phyloP scores from a whole-genome alignment of 2,113 vertebrate species.

The Monarcha castaneiventris region DNA sequence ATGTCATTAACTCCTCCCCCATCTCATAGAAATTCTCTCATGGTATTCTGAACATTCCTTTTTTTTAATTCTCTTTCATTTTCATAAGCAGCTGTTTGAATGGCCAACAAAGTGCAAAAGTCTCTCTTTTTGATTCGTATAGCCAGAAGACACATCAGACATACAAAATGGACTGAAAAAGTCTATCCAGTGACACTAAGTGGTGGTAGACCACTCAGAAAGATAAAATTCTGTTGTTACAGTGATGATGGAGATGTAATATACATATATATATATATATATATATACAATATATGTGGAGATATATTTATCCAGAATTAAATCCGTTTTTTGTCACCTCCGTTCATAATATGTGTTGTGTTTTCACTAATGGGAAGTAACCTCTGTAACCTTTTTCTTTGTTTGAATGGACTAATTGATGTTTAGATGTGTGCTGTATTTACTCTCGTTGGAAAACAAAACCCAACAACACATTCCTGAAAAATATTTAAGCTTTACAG shows the following conservation, averaged over 20 bases:
- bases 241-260: not conserved
- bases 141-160: not conserved
- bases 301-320: not conserved
- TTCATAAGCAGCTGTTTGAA: not conserved
- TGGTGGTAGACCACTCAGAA: not conserved
- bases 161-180: not conserved
- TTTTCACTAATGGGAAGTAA: not conserved
- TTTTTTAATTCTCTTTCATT: not conserved
- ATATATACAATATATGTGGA: not conserved
- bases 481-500: not conserved
- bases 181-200: not conserved
- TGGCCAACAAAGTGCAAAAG: not conserved
- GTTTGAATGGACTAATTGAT: not conserved
- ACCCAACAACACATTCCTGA: not conserved
- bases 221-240: not conserved
- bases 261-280: not conserved
- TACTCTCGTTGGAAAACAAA: not conserved
- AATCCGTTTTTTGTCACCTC: not conserved
- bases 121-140: not conserved
- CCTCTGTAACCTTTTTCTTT: not conserved
- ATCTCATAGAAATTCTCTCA: not conserved
- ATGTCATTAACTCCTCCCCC: not conserved
- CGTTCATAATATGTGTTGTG: not conserved
- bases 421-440: not conserved
- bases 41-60: not conserved